Base-by-base conservation (phyloP, 2,888 invertebrate genomes). In the Lochmaea capreae region DNA sequence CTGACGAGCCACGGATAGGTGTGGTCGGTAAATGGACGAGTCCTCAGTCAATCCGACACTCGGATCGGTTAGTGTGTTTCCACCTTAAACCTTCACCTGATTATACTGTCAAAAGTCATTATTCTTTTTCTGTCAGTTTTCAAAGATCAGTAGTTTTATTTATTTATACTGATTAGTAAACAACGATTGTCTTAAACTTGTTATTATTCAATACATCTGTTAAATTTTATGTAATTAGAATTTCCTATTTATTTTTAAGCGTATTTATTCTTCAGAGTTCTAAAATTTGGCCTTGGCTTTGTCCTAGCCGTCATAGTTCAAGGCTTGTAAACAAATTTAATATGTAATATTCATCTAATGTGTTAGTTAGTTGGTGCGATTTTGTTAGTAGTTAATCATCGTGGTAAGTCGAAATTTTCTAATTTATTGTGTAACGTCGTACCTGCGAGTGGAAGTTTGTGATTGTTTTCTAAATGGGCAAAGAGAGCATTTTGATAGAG, bases 281-380 rank as follows among this genome's bases (percentile, higher is more conserved):
- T 46, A 67, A 61, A 22, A 67, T 72, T 61, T 71, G 79, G 75
- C 82, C 82, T 82, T 83, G 83, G 81, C 79, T 81, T 82, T 82
- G 84, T 76, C 80, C 81, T 79, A 77, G 75, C 73, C 42, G 42
- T 65, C 52, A 46, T 77, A 79, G 84, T 84, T 84, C 83, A 84
- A 84, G 83, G 84, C 65, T 71, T 65, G 43, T 70, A 70, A 61
- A 80, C 81, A 78, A 73, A 75, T 71, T 68, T 77, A 71, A 76
- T 77, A 76, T 77, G 63, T 77, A 75, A 74, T 71, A 75, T 76
- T 74, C 67, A 77, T 74, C 71, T 76, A 75, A 73, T 69, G 73
- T 75, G 16, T 70, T 39, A 39, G 33, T 39, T 39, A 39, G 71
- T 65, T 69, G 54, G 77, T 77, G 69, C 69, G 77, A 76, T 67